Percentiles rank a stretch among this genome's conserved stretches.
These are phyloP conservation scores for Chaetoderma sp. DNA, from an alignment of 2,888 invertebrate species.

Conservation along the genomic window DNA sequence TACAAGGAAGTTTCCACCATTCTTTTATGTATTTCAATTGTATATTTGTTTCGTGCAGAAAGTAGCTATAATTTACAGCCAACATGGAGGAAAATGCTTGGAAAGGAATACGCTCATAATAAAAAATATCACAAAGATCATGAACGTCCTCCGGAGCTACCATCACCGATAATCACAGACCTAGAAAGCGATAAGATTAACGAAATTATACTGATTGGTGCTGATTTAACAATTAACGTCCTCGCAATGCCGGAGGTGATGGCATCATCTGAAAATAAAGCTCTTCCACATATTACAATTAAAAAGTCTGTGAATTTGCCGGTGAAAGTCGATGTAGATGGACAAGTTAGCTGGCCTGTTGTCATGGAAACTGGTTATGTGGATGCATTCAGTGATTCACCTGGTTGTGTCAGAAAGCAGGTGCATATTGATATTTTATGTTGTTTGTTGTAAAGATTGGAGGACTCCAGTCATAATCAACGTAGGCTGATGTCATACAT, in stretches of 20 bases:
- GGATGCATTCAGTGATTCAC: no score
- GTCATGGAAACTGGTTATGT: slow-evolving; percentile 57
- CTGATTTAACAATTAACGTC: slow-evolving; percentile 55
- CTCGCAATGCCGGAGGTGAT: slow-evolving; percentile 53
- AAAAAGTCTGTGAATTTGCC: slow-evolving; percentile 52
- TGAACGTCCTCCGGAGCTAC: slow-evolving; percentile 48
- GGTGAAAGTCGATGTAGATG: slow-evolving; percentile 21
- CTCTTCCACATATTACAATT: slow-evolving; percentile 58
- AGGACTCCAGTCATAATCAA: no score
- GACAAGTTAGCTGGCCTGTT: slow-evolving; percentile 47
- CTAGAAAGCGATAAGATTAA: slow-evolving; percentile 64
- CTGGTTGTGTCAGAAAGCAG: no score
- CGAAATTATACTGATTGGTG: slow-evolving; percentile 60
- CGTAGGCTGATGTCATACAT: no score
- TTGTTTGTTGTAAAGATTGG: no score
- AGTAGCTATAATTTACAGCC: slow-evolving; percentile 59
- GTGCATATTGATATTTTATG: no score
- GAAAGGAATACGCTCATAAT: slow-evolving; percentile 51
- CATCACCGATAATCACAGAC: slow-evolving; percentile 60
- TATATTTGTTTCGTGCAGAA: slow-evolving; percentile 58
- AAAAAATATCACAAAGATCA: slow-evolving; percentile 45
- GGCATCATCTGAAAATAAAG: slow-evolving; percentile 28
- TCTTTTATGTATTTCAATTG: slow-evolving; percentile 54
- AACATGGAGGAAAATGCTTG: slow-evolving; percentile 58
- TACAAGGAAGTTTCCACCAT: slow-evolving; percentile 49